Evolutionary conservation across 2,797 vertebrate genomes (phyloP).

Genomic region (Rhodeus uyekii): DNA sequence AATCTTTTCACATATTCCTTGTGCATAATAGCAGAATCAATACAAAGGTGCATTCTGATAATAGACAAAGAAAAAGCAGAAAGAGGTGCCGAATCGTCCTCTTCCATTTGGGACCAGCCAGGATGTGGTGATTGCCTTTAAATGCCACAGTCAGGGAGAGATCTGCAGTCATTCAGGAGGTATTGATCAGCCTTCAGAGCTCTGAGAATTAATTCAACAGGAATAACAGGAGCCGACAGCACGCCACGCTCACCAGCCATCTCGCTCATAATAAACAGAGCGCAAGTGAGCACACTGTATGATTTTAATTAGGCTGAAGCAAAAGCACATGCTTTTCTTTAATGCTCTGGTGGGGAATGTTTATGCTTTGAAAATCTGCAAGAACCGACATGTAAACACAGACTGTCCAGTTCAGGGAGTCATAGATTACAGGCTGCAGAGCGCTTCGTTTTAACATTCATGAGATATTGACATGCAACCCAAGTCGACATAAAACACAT

Average conservation of each 20-base stretch:
- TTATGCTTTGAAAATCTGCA: conserved; percentile 26
- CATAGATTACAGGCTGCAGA: background rate
- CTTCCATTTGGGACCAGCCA: conserved; percentile 34
- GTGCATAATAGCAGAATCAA: conserved; percentile 38
- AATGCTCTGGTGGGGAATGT: conserved; percentile 12
- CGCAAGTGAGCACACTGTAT: background rate
- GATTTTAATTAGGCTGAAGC: background rate
- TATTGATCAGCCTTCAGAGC: conserved; percentile 56
- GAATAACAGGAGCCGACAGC: conserved; percentile 24
- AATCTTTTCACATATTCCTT: conserved; percentile 40
- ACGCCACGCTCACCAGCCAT: background rate
- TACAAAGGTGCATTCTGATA: conserved; percentile 34
- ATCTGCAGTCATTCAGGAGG: conserved; percentile 51
- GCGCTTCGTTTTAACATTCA: conserved; percentile 14
- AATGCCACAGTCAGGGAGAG: conserved; percentile 56
- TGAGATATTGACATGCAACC: conserved; percentile 36
- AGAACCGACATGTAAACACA: conserved; percentile 3
- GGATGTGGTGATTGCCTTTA: conserved; percentile 57
- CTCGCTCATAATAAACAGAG: conserved; percentile 20
- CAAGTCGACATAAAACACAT: background rate
- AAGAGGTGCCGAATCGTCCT: conserved; percentile 25
- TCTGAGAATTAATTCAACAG: conserved; percentile 5
- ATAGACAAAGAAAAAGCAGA: conserved; percentile 17
- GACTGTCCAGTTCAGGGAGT: background rate
- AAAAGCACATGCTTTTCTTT: background rate